Evolutionary conservation across 2,888 invertebrate species (phyloP), one percentile per base, ranked within the genome.

Genomic region (Nineta flava): DNA sequence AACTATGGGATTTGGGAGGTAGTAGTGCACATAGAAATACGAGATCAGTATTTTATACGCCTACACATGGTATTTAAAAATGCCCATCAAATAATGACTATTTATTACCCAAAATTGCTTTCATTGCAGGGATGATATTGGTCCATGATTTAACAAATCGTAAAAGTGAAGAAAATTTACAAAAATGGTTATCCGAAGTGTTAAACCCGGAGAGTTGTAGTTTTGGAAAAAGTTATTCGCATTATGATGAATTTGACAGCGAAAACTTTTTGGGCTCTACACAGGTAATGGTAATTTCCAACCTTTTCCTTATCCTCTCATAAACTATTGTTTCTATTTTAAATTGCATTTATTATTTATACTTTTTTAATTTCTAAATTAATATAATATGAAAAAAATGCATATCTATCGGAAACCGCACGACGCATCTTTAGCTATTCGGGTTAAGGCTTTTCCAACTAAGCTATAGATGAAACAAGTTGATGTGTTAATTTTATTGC

Each of bases 1-100:
- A 99, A 69, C 73, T 97, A 32, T 99, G 96, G 87, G 99, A 99
- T 65, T 81, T 99, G 49, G 97, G 97, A 5, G 97, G 97, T 1
- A 94, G 92, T 55, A 81, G 87, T 55, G 87, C 83, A 59, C 97
- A 99, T 64, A 79, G 87, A 61, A 94, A 91, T 65, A 86, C 92
- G n/a, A 75, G 96, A 60, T 79, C 83, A 53, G 90, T 96, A 2
- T 97, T 97, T 68, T 96, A 96, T 67, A 84, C 87, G 61, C 86
- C 90, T 31, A 86, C 88, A 51, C 87, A 96, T 72, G 99, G 96
- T 74, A 69, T 48, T 16, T 47, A 21, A 45, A n/a, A 45, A 12
- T 44, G 9, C 19, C 12, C 7, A 5, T 26, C 7, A 26, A 26
- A 6, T 7, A 5, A 38, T 13, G 3, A 4, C 38, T 3, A 38